phyloP scores from a whole-genome alignment of 2,888 invertebrate genomes.

The Barypeithes pellucidus region DNA sequence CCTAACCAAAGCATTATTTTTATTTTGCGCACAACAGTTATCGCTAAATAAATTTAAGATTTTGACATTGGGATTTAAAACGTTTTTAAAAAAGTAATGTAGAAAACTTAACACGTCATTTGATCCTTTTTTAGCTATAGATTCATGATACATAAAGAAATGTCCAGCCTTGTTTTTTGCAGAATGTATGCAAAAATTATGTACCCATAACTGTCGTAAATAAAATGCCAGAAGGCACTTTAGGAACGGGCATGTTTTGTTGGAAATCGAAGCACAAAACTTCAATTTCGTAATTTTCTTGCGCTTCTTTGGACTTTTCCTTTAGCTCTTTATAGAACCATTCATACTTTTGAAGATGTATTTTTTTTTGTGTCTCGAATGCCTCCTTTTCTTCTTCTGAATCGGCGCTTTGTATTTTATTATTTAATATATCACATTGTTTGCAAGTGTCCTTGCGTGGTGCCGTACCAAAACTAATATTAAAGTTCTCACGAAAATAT shows the following conservation, averaged over 20 bases:
- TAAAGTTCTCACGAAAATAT: neutral
- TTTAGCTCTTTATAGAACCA: neutral
- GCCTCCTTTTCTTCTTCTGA: neutral
- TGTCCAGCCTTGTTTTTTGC: neutral
- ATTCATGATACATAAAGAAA: neutral
- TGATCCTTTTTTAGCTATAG: neutral
- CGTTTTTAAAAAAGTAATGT: neutral
- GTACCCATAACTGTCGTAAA: neutral
- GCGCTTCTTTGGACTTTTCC: neutral
- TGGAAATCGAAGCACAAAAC: neutral
- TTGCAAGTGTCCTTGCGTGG: neutral
- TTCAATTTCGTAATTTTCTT: neutral
- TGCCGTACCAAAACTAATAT: neutral
- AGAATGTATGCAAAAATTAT: neutral
- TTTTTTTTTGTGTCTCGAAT: neutral
- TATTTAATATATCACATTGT: neutral
- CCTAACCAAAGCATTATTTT: neutral
- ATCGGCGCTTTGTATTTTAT: neutral
- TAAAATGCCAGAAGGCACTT: neutral
- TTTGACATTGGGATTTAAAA: neutral
- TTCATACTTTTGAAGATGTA: neutral
- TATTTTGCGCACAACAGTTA: slow-evolving; percentile 6
- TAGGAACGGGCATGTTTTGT: neutral
- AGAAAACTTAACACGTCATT: neutral
- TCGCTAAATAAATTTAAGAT: neutral